Percentiles rank a stretch among this genome's conserved stretches.
phyloP scores from a whole-genome alignment of 2,113 vertebrate species.

The Archocentrus centrarchus region DNA sequence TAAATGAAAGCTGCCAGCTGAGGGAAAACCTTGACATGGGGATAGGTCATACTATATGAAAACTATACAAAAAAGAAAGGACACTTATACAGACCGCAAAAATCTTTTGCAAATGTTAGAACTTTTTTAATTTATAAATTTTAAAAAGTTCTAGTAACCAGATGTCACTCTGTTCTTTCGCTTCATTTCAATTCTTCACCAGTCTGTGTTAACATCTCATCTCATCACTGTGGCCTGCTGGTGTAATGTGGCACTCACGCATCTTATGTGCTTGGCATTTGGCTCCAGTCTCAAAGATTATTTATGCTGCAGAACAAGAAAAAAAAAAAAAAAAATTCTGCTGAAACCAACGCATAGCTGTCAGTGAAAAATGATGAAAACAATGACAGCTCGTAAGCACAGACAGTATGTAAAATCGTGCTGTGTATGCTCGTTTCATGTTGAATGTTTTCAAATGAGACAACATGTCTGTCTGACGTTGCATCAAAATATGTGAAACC shows the following conservation, averaged over 20 bases:
- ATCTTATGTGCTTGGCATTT: constrained; percentile 26
- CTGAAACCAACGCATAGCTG: constrained; percentile 6
- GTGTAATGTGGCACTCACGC: constrained; percentile 37
- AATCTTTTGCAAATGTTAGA: background rate
- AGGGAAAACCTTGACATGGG: background rate
- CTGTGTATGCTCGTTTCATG: background rate
- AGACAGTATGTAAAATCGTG: constrained; percentile 22
- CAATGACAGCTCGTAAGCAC: constrained; percentile 27
- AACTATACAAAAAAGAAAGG: constrained; percentile 22
- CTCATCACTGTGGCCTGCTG: constrained; percentile 30
- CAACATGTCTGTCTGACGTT: constrained; percentile 21
- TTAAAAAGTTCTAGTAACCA: background rate
- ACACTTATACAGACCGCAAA: background rate
- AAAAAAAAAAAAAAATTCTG: constrained; percentile 3
- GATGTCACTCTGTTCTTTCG: constrained; percentile 24
- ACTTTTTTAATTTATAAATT: background rate
- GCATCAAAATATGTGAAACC: constrained; percentile 27
- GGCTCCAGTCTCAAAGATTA: constrained; percentile 34
- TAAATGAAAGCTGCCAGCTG: constrained; percentile 38
- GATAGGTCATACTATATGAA: constrained; percentile 14
- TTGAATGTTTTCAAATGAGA: constrained; percentile 8
- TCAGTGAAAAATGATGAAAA: constrained; percentile 21
- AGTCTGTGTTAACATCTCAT: constrained; percentile 44
- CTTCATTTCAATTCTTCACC: constrained; percentile 29
- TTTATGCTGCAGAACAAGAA: constrained; percentile 37